Evolutionary conservation across 2,797 vertebrate species (phyloP), one percentile per base, ranked within the genome.

Genomic region (Benthosema pterotum): DNA sequence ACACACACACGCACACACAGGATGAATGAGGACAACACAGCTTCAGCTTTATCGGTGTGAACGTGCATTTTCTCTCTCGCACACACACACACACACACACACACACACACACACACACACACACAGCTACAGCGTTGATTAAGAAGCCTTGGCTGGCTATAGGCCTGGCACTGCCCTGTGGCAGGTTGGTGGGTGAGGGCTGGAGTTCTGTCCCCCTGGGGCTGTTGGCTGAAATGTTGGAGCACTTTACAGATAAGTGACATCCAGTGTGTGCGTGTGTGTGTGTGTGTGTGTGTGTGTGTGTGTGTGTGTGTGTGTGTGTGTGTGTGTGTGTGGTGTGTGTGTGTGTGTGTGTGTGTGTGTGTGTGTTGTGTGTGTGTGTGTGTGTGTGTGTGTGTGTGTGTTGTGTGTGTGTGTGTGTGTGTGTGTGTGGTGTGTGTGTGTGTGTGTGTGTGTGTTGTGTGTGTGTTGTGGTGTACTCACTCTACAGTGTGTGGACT

Each of bases 131-230:
- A 0, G 53, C 19, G 75, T 52, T 83, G 60, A 72, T 84, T 82
- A 79, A 63, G 70, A 42, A 13, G 69, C 60, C 42, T 42, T 57
- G 65, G 58, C 72, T 68, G 55, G 13, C 32, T 38, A 3, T 61
- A 3, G 52, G 57, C 61, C 62, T 19, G 60, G 28, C 38, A 12
- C 60, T 50, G 74, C 70, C 70, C 32, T 79, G 65, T 46, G 56
- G 69, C 22, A 71, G 64, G 57, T 66, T 32, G 76, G 75, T 51
- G 11, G 62, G 52, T 65, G 11, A 71, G 60, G 64, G 78, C 75
- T 55, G 72, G 60, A 68, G 71, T 76, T 83, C n/a, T n/a, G n/a
- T 79, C 75, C 69, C 32, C 53, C 3, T 16, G 32, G 1, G 6
- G 32, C 6, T n/a, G 6, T 38, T 8, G 6, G 6, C 6, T 2